Conservation (phyloP, 2,113 vertebrate genomes). For the Ageneiosus marmoratus region DNA sequence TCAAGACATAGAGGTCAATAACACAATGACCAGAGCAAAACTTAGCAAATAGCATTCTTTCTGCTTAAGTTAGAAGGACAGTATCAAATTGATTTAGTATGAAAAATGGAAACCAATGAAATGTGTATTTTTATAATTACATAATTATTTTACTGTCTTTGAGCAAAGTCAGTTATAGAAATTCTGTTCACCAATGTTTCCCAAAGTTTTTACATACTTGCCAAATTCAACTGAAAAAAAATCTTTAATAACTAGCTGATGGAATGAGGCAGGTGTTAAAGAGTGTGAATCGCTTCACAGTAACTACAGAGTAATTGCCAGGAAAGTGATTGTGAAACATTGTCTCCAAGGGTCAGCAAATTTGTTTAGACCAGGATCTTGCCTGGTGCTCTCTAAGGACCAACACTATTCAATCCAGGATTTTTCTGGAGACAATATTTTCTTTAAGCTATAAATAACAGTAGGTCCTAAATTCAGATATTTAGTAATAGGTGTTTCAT, state of each 20-base stretch:
- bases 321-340: conserved; percentile 5
- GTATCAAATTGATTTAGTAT: background rate
- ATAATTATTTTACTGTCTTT: background rate
- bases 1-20: conserved; percentile 28
- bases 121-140: background rate
- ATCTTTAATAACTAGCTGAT: background rate
- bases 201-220: background rate
- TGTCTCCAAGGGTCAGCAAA: background rate
- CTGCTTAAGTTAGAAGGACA: background rate
- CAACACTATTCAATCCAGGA: background rate
- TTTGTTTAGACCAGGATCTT: conserved; percentile 1
- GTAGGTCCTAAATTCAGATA: conserved; percentile 8
- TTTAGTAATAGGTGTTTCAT: background rate
- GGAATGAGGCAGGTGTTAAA: background rate
- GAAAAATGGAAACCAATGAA: background rate
- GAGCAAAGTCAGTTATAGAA: too few species aligned
- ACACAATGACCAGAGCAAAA: conserved; percentile 15
- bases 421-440: conserved; percentile 12
- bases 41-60: conserved; percentile 17
- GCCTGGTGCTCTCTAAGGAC: background rate
- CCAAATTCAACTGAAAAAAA: conserved; percentile 11
- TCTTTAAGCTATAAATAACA: background rate
- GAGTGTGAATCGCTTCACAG: conserved; percentile 6
- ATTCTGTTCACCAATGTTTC: too few species aligned
- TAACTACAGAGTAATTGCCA: background rate